These are phyloP conservation scores for Siphamia tubifer DNA, from an alignment of 2,113 vertebrate species.

Conservation along the genomic window DNA sequence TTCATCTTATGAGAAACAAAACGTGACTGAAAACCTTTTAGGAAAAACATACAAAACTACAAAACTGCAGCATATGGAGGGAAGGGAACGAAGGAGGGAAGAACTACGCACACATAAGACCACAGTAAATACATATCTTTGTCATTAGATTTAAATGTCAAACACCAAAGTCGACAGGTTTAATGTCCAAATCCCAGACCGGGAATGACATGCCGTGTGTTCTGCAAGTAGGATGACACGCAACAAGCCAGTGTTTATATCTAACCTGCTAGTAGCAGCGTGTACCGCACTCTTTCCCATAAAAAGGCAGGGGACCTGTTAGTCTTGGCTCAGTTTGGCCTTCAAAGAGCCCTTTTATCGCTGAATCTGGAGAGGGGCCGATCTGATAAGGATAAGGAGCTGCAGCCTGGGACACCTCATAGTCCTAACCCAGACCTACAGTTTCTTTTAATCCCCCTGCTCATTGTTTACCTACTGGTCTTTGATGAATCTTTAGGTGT, in stretches of 20 bases:
- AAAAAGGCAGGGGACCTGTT: conserved; percentile 66
- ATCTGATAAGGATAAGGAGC: conserved; percentile 69
- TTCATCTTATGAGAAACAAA: conserved; percentile 6
- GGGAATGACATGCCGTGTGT: conserved; percentile 13
- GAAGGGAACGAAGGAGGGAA: not conserved
- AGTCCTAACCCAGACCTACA: conserved; percentile 53
- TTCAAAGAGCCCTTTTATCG: conserved; percentile 80
- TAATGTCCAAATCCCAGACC: conserved; percentile 10
- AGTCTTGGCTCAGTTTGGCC: conserved; percentile 57
- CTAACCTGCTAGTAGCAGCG: conserved; percentile 44
- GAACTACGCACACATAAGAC: not conserved
- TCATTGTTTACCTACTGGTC: conserved; percentile 69
- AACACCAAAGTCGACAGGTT: not conserved
- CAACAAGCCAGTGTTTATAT: conserved; percentile 46
- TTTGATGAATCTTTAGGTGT: conserved; percentile 72
- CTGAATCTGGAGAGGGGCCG: conserved; percentile 71
- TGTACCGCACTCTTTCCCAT: conserved; percentile 45
- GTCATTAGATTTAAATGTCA: not conserved
- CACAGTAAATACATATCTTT: not conserved
- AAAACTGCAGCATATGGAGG: conserved; percentile 8
- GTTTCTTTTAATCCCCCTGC: conserved; percentile 71
- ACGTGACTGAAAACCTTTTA: not conserved
- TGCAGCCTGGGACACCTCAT: conserved; percentile 54
- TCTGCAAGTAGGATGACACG: conserved; percentile 26
- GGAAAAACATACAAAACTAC: not conserved